Evolutionary conservation across 2,888 invertebrate genomes (phyloP).

Genomic region (Noctua pronuba): DNA sequence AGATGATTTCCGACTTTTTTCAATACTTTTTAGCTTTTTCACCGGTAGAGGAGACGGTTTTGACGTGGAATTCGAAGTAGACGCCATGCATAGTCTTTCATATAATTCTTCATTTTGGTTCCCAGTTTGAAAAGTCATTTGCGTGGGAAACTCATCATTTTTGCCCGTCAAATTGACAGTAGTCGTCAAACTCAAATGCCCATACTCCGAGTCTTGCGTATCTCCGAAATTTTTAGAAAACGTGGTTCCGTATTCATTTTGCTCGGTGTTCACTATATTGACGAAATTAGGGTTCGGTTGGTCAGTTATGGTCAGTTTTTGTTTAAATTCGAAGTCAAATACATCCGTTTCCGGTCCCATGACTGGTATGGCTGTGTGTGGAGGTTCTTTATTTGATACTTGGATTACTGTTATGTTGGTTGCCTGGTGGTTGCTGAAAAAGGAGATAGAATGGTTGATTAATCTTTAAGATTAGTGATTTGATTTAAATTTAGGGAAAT

Average conservation of each 20-base stretch:
- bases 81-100: conserved; percentile 84
- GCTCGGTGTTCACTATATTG: conserved; percentile 86
- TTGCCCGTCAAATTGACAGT: conserved; percentile 80
- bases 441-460: background rate
- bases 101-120: conserved; percentile 75
- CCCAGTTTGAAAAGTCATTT: background rate
- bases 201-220: conserved; percentile 78
- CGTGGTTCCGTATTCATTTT: conserved; percentile 82
- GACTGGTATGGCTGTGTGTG: conserved; percentile 86
- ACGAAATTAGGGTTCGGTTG: conserved; percentile 74
- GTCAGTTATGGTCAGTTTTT: conserved; percentile 65
- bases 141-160: conserved; percentile 63
- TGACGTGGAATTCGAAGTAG: conserved; percentile 74
- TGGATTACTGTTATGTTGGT: conserved; percentile 91
- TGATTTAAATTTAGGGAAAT: background rate
- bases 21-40: conserved; percentile 74
- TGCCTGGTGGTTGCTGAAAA: conserved; percentile 75
- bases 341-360: conserved; percentile 79
- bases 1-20: conserved; percentile 82
- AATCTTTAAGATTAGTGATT: background rate
- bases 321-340: conserved; percentile 84
- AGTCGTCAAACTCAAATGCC: conserved; percentile 85
- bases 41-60: conserved; percentile 76
- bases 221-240: conserved; percentile 68
- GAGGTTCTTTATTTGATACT: conserved; percentile 88